Percentiles rank a stretch among this genome's conserved stretches.
These are phyloP conservation scores for Lepidurus arcticus DNA, from an alignment of 1,140 invertebrate genomes.

Conservation along the genomic window DNA sequence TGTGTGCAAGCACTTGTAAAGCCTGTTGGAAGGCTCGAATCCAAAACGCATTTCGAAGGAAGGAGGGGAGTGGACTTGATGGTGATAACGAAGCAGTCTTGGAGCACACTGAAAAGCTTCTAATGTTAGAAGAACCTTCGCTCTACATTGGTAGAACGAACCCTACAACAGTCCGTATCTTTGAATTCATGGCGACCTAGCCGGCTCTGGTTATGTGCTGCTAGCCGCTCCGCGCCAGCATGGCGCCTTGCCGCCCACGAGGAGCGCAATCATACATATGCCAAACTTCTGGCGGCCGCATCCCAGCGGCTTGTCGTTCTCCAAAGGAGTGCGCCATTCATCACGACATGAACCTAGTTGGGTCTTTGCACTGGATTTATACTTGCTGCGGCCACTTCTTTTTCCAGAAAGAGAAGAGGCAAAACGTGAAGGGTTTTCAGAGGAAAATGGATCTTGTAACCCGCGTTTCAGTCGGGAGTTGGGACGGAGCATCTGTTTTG, in stretches of 20 bases:
- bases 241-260: slow-evolving; percentile 16
- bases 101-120: background rate
- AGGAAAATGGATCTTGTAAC: background rate
- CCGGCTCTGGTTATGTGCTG: background rate
- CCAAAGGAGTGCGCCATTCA: slow-evolving; percentile 12
- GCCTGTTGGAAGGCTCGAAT: background rate
- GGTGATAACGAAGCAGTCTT: background rate
- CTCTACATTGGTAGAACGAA: background rate
- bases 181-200: background rate
- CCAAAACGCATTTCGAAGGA: background rate
- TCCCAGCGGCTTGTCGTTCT: slow-evolving; percentile 12
- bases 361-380: background rate
- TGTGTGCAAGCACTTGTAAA: background rate
- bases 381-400: background rate
- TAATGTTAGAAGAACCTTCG: background rate
- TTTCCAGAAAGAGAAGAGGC: background rate
- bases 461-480: background rate
- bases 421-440: background rate
- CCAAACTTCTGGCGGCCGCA: slow-evolving; percentile 16
- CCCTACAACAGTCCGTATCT: background rate
- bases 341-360: background rate
- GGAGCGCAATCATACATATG: slow-evolving; percentile 18
- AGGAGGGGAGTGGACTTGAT: background rate
- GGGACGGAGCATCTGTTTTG: background rate
- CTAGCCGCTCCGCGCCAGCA: background rate